Base-by-base conservation (phyloP, 2,797 vertebrate genomes). In the Pteropus rufus region DNA sequence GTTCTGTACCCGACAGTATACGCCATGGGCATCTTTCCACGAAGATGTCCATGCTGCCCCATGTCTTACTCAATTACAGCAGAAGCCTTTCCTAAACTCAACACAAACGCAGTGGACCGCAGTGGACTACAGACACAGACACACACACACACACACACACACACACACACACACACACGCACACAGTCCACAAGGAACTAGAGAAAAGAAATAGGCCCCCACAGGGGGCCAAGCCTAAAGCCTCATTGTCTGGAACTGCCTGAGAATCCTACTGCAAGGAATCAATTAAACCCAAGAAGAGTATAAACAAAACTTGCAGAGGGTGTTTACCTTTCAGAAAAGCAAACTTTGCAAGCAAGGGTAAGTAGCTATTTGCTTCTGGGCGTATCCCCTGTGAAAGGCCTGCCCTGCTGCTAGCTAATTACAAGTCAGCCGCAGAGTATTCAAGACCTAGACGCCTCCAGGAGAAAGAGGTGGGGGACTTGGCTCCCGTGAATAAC, bases 341-440 rank as follows among this genome's bases (percentile, higher is more conserved):
- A 29, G 26, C 73, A 39, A 75, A 73, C 65, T 93, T 58, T 56
- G 8, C 73, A 31, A 56, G 70, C 36, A 9, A 44, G 58, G 2
- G 15, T 9, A 1, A 23, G 10, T 5, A 69, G 77, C 72, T 21
- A 4, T 41, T 72, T 72, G 82, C 23, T 44, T 39, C 31, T 10
- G 60, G 86, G 56, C 0, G 29, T 39, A 76, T 46, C 81, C 36
- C 11, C 31, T 1, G 21, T 5, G n/a, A 31, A 36, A 79, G 49
- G 36, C 44, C 0, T 16, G 8, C 72, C 77, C 36, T 8, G 26
- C 58, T 3, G 14, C 34, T 24, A 1, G 41, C 19, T 56, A 26
- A 39, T 24, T 6, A 26, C 52, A 21, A 0, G 41, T 8, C 26
- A 10, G 58, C 67, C 24, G 0, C 0, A 36, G 44, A 1, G 5